phyloP scores from a whole-genome alignment of 1,140 invertebrate genomes.

The Eufriesea mexicana region DNA sequence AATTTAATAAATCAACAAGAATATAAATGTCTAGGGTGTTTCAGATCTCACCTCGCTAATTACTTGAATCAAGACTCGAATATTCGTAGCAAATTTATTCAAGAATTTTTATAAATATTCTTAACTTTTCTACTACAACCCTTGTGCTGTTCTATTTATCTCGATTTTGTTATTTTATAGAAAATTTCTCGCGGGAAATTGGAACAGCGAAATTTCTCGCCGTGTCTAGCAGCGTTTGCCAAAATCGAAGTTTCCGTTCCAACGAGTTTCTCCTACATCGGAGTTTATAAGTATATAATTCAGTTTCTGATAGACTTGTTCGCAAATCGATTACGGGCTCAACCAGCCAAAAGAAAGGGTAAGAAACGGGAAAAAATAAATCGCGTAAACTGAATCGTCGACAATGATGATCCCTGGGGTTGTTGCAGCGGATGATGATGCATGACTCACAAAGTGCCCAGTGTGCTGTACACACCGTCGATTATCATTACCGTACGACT shows the following conservation, averaged over 20 bases:
- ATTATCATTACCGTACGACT: conserved; percentile 41
- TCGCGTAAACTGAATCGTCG: conserved; percentile 25
- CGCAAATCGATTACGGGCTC: not conserved
- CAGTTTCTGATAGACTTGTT: not conserved
- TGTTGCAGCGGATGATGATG: conserved; percentile 43
- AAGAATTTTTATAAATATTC: too few relatives aligned
- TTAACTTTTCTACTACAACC: too few relatives aligned
- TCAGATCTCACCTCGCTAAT: too few relatives aligned
- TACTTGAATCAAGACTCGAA: too few relatives aligned
- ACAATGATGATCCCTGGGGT: conserved; percentile 39
- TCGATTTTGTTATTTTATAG: too few relatives aligned
- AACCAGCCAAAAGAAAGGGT: not conserved
- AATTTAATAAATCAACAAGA: too few relatives aligned
- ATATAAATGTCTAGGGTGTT: too few relatives aligned
- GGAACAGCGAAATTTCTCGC: not conserved
- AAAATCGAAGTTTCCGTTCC: not conserved
- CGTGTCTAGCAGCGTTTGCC: not conserved
- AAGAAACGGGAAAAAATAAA: conserved; percentile 3
- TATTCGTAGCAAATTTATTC: too few relatives aligned
- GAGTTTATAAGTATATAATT: not conserved
- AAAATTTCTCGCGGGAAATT: not conserved
- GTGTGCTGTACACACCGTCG: conserved; percentile 42
- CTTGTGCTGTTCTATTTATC: too few relatives aligned
- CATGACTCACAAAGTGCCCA: conserved; percentile 55
- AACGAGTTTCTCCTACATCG: not conserved